Evolutionary conservation across 2,888 invertebrate genomes (phyloP).

Genomic region (Drosophila koepferae): DNA sequence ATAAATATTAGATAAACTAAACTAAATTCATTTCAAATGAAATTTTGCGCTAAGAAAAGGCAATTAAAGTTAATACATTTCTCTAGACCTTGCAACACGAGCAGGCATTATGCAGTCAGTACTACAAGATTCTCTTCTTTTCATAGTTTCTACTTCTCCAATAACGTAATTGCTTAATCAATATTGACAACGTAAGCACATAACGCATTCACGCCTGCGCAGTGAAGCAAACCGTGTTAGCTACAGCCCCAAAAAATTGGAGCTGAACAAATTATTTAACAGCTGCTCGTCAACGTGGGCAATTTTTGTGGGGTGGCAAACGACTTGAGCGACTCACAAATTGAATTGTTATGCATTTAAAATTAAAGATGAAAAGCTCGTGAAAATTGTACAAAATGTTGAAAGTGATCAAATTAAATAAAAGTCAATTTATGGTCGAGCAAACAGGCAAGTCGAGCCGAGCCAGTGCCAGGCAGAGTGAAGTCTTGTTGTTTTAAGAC

Average conservation of each 20-base stretch:
- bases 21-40: too few species aligned
- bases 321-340: conserved; percentile 44
- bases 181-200: conserved; percentile 21
- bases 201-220: conserved; percentile 70
- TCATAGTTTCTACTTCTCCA: conserved; percentile 25
- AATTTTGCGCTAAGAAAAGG: too few species aligned
- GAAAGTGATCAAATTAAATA: conserved; percentile 64
- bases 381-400: conserved; percentile 41
- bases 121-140: neutral
- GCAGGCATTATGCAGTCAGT: neutral
- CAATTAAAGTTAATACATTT: too few species aligned
- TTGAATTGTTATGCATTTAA: conserved; percentile 64
- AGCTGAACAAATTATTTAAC: conserved; percentile 36
- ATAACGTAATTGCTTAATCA: conserved; percentile 56
- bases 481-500: conserved; percentile 12
- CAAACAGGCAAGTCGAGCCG: conserved; percentile 14
- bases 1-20: too few species aligned
- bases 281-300: conserved; percentile 28
- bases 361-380: conserved; percentile 47
- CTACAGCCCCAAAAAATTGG: neutral
- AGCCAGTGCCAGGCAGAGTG: neutral
- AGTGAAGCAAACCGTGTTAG: neutral
- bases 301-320: conserved; percentile 7
- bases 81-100: neutral
- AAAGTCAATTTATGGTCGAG: conserved; percentile 56